These are phyloP conservation scores for Oedothorax gibbosus DNA, from an alignment of 1,140 invertebrate species.

Conservation along the genomic window DNA sequence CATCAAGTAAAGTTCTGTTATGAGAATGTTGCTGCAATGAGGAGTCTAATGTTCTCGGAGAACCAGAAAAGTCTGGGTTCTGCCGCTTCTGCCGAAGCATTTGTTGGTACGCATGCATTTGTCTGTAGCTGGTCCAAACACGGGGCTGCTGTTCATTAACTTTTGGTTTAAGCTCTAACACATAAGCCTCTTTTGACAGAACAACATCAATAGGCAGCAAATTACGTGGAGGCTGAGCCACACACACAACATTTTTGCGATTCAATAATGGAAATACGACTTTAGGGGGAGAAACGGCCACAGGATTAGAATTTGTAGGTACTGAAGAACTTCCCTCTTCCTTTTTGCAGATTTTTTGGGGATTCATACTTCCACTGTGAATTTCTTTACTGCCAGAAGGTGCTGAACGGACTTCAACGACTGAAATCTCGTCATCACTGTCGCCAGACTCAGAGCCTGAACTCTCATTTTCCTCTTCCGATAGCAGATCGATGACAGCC, in stretches of 20 bases:
- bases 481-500: conserved; percentile 41
- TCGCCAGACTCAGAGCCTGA: neutral
- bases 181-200: conserved; percentile 40
- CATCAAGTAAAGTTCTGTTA: too few relatives aligned
- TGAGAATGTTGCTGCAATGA: too few relatives aligned
- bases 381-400: neutral
- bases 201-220: conserved; percentile 24
- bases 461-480: conserved; percentile 36
- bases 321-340: neutral
- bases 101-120: conserved; percentile 35
- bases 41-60: too few relatives aligned
- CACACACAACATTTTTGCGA: conserved; percentile 15
- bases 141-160: neutral
- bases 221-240: neutral
- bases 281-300: neutral
- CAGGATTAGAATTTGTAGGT: neutral
- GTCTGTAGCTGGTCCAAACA: conserved; percentile 51
- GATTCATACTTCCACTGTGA: neutral
- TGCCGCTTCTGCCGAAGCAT: neutral
- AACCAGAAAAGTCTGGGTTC: neutral
- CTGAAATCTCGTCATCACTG: conserved; percentile 37
- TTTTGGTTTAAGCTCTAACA: neutral
- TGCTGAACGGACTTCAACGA: neutral
- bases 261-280: conserved; percentile 19
- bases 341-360: conserved; percentile 5